Base-by-base conservation (phyloP, 2,888 invertebrate genomes). In the Drosophila austrosaltans region DNA sequence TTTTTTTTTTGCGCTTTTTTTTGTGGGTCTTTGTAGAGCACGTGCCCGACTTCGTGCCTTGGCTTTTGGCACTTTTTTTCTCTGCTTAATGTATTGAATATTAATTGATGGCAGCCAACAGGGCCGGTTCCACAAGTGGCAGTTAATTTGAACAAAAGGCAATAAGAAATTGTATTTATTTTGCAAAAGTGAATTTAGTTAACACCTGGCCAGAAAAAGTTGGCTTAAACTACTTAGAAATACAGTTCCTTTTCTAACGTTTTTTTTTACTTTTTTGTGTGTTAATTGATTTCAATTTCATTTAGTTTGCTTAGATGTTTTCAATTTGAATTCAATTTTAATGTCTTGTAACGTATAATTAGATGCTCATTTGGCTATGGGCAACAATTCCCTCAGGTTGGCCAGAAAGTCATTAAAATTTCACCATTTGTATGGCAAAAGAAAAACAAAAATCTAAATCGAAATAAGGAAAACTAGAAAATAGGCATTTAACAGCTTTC, bases 401-500 rank as follows among this genome's bases (percentile, higher is more conserved):
- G 10, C 44, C 3, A 3, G 20, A 48, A 10, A 48, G 22, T 8
- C 44, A 48, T 25, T 48, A 48, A 4, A 62, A 53, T 39, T 57
- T 56, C 39, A 42, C 40, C 28, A 2, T 42, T 44, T 54, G 56
- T 54, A 53, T 16, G 16, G 16, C 16, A 30, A 72, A 42, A 60
- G 39, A 42, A 63, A 63, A n/a, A 68, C 54, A 67, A 73, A 67
- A 68, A 72, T 62, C 32, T 32, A 53, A 68, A 69, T 56, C 25
- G 62, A 64, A 61, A 61, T 59, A 56, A 56, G 60, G 32, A 66
- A 66, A 58, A 54, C 32, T 48, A 48, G 20, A 61, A 48, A 48
- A 66, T 67, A 77, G 76, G 58, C 75, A 69, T 66, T 75, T 76
- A 80, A 76, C 79, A 66, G 81, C 79, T 86, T 78, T 72, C 74